Conservation (phyloP, 2,888 invertebrate species). For the Drosophila neotestacea region DNA sequence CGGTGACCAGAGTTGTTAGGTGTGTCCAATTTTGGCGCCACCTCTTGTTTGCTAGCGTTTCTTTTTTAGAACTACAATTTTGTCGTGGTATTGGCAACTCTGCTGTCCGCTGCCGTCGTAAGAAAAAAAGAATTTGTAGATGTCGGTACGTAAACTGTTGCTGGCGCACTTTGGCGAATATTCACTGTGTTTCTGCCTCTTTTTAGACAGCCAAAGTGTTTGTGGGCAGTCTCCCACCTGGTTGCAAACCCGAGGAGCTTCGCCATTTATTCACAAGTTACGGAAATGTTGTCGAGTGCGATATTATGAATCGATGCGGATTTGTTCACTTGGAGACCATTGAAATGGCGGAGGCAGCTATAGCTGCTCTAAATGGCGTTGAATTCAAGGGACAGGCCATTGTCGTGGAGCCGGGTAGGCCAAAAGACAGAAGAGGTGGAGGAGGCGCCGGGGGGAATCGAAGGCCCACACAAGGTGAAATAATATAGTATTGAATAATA, state of each 20-base stretch:
- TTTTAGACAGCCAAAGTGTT: slow-evolving; percentile 92
- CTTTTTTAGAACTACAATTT: too few relatives aligned
- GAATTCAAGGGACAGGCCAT: slow-evolving; percentile 94
- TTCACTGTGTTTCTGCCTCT: neutral
- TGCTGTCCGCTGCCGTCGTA: too few relatives aligned
- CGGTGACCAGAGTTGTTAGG: too few relatives aligned
- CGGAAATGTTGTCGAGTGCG: slow-evolving; percentile 96
- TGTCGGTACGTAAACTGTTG: slow-evolving; percentile 50
- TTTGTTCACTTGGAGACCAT: slow-evolving; percentile 96
- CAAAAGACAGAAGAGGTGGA: slow-evolving; percentile 88
- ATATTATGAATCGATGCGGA: slow-evolving; percentile 97
- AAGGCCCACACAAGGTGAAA: slow-evolving; percentile 53
- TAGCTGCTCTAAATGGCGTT: slow-evolving; percentile 91
- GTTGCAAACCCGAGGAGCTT: slow-evolving; percentile 93
- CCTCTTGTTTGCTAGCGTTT: too few relatives aligned
- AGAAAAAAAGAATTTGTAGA: slow-evolving; percentile 24
- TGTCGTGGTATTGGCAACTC: too few relatives aligned
- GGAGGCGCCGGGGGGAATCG: slow-evolving; percentile 83
- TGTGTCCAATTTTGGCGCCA: too few relatives aligned
- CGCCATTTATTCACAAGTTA: slow-evolving; percentile 93
- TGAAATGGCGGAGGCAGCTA: slow-evolving; percentile 93
- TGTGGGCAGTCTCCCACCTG: slow-evolving; percentile 95
- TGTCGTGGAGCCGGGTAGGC: slow-evolving; percentile 93
- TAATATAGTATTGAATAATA: neutral
- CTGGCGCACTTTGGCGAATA: neutral